Conservation (phyloP, 2,797 vertebrate species). For the Xyrichtys novacula region DNA sequence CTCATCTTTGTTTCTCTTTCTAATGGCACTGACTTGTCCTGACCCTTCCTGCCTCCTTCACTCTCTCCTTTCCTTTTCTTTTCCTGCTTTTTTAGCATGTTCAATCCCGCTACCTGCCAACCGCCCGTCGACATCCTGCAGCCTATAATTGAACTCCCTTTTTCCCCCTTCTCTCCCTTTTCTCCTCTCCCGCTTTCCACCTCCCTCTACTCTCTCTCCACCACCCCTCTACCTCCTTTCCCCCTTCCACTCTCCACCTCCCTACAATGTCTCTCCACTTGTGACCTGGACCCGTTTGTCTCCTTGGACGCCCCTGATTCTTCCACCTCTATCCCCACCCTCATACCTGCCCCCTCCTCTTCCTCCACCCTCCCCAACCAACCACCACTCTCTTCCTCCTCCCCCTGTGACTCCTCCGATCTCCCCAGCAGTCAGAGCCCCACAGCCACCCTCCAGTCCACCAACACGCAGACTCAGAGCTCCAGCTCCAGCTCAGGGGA, state of each 20-base stretch:
- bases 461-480: slow-evolving; percentile 97
- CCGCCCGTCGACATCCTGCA: slow-evolving; percentile 54
- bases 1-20: too few relatives aligned
- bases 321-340: slow-evolving; percentile 41
- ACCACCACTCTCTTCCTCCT: slow-evolving; percentile 26
- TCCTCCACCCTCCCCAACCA: slow-evolving; percentile 16
- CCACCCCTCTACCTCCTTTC: slow-evolving; percentile 40
- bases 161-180: slow-evolving; percentile 27
- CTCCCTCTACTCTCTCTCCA: slow-evolving; percentile 42
- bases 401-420: slow-evolving; percentile 15
- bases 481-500: slow-evolving; percentile 97
- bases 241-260: slow-evolving; percentile 56
- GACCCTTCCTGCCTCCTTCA: slow-evolving; percentile 31
- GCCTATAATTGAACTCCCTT: slow-evolving; percentile 73
- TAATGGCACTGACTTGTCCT: slow-evolving; percentile 17
- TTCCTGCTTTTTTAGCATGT: slow-evolving; percentile 34
- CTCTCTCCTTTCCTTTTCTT: slow-evolving; percentile 28
- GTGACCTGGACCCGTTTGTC: slow-evolving; percentile 10
- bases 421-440: slow-evolving; percentile 90
- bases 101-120: slow-evolving; percentile 44
- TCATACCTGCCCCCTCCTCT: slow-evolving; percentile 32
- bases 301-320: slow-evolving; percentile 13
- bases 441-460: slow-evolving; percentile 95
- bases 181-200: slow-evolving; percentile 38
- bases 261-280: slow-evolving; percentile 41